These are phyloP conservation scores for Laspeyria flexula DNA, from an alignment of 2,888 invertebrate species.

Conservation along the genomic window DNA sequence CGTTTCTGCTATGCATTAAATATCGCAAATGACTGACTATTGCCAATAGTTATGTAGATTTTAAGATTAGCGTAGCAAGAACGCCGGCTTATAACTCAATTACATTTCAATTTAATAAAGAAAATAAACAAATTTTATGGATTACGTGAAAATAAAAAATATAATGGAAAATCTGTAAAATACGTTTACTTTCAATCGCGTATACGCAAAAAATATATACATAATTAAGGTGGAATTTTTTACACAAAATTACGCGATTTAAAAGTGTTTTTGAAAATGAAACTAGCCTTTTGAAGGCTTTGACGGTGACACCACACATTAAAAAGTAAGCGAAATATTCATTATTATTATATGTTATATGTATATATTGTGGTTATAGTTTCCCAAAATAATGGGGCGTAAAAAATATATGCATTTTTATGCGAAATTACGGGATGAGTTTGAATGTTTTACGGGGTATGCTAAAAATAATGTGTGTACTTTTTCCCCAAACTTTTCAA, in stretches of 20 bases:
- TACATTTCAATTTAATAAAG: too few species aligned
- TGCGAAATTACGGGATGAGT: background rate
- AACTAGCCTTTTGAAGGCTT: constrained; percentile 46
- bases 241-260: background rate
- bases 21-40: too few species aligned
- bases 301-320: constrained; percentile 54
- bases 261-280: constrained; percentile 67
- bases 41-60: too few species aligned
- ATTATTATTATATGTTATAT: constrained; percentile 52
- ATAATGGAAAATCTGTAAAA: background rate
- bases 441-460: too few species aligned
- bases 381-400: constrained; percentile 8
- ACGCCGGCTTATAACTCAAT: too few species aligned
- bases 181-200: background rate
- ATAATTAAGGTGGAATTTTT: background rate
- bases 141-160: too few species aligned
- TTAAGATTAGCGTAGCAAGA: too few species aligned
- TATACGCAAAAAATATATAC: background rate
- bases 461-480: too few species aligned
- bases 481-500: too few species aligned
- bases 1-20: too few species aligned
- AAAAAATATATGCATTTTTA: background rate
- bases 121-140: too few species aligned
- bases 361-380: constrained; percentile 39
- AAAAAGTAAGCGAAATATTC: constrained; percentile 64